A percentile compares a stretch with the other conserved stretches of the same genome.
phyloP scores from a whole-genome alignment of 2,888 invertebrate genomes.

The Drosophila mimica region DNA sequence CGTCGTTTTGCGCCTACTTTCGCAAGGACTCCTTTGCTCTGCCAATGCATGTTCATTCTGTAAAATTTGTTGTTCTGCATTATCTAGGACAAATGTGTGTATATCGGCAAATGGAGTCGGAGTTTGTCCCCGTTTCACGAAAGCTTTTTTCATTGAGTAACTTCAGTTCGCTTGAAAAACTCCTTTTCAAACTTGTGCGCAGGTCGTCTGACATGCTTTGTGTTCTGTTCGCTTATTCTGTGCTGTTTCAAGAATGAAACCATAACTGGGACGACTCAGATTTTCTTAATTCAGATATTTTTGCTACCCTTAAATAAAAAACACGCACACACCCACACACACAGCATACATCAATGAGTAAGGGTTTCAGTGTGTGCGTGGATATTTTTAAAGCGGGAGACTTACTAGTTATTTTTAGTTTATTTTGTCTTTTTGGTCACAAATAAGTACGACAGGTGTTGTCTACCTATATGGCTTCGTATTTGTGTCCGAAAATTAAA shows the following conservation, averaged over 20 bases:
- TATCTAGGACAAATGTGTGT: constrained; percentile 73
- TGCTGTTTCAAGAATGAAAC: constrained; percentile 57
- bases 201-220: constrained; percentile 64
- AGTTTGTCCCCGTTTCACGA: constrained; percentile 32
- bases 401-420: constrained; percentile 52
- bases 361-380: neutral
- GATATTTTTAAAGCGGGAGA: constrained; percentile 66
- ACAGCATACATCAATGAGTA: constrained; percentile 41
- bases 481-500: constrained; percentile 63
- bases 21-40: constrained; percentile 10
- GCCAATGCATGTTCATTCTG: constrained; percentile 66
- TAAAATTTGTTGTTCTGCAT: constrained; percentile 51
- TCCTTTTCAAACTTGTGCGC: constrained; percentile 68
- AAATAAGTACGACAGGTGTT: constrained; percentile 45
- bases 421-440: constrained; percentile 27
- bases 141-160: constrained; percentile 78
- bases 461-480: constrained; percentile 60
- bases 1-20: constrained; percentile 59
- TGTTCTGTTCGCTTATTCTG: constrained; percentile 36
- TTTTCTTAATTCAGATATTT: constrained; percentile 35
- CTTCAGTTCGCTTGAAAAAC: constrained; percentile 59
- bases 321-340: constrained; percentile 8
- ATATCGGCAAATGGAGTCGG: constrained; percentile 26
- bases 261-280: constrained; percentile 24
- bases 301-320: constrained; percentile 46